A percentile compares a stretch with the other conserved stretches of the same genome.
Evolutionary conservation across 2,797 vertebrate species (phyloP).

Genomic region (Emydoidea blandingii): DNA sequence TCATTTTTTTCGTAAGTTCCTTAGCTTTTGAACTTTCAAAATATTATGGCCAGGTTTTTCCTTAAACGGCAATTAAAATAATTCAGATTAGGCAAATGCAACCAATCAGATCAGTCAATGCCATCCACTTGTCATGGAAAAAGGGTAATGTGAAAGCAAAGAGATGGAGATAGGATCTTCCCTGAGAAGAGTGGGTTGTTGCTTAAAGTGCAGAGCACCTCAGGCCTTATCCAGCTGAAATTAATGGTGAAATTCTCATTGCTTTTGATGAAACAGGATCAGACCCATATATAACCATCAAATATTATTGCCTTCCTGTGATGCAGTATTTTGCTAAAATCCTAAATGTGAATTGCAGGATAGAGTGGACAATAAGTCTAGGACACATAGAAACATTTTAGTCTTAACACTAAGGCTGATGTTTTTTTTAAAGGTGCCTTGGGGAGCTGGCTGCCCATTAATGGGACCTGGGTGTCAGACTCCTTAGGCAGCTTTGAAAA

Average conservation of each 20-base stretch:
- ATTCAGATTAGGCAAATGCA: background rate
- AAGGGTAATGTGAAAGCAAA: background rate
- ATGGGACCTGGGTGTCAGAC: background rate
- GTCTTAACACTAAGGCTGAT: background rate
- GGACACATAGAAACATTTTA: background rate
- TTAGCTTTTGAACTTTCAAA: background rate
- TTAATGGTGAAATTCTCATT: background rate
- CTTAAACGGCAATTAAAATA: background rate
- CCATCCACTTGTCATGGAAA: background rate
- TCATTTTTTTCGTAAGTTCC: background rate
- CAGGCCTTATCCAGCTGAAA: background rate
- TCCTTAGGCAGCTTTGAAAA: background rate
- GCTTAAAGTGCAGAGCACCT: fast-evolving
- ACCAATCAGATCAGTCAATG: background rate
- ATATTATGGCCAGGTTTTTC: background rate
- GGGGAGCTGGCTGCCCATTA: background rate
- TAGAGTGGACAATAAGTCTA: background rate
- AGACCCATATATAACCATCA: background rate
- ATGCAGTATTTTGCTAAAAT: background rate
- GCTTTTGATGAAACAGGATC: background rate
- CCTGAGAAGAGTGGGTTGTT: background rate
- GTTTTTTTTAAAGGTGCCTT: background rate
- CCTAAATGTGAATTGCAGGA: background rate
- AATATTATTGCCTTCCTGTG: background rate
- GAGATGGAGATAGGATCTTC: background rate